Conservation (phyloP, 1,140 invertebrate species). For the Paraescarpia echinospica region DNA sequence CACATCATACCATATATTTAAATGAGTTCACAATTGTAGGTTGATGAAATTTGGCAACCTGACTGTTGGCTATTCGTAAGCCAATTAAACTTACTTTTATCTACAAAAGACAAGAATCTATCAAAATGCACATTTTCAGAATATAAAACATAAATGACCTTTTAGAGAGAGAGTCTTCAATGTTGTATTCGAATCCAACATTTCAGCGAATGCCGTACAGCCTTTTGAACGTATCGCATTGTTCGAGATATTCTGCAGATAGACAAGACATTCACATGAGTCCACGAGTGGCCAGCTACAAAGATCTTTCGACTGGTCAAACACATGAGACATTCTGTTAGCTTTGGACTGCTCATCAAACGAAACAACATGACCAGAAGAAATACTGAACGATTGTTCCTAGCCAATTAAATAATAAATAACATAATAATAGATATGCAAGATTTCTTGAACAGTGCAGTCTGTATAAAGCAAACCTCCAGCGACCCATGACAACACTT, state of each 20-base stretch:
- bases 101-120: not conserved
- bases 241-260: constrained; percentile 44
- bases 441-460: no score
- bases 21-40: not conserved
- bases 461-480: no score
- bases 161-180: constrained; percentile 40
- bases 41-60: not conserved
- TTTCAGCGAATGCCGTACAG: constrained; percentile 36
- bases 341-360: no score
- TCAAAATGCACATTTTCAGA: not conserved
- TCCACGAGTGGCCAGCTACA: not conserved
- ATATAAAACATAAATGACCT: constrained; percentile 33
- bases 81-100: not conserved
- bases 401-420: no score
- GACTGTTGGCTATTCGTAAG: not conserved
- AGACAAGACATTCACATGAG: constrained; percentile 14
- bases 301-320: not conserved
- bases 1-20: not conserved
- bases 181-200: constrained; percentile 47
- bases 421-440: no score
- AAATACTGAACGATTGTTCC: no score
- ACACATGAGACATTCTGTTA: no score
- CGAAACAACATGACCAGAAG: no score
- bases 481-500: no score
- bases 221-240: constrained; percentile 41